Conservation (phyloP, 2,888 invertebrate genomes). For the Hirtodrosophila cameraria region DNA sequence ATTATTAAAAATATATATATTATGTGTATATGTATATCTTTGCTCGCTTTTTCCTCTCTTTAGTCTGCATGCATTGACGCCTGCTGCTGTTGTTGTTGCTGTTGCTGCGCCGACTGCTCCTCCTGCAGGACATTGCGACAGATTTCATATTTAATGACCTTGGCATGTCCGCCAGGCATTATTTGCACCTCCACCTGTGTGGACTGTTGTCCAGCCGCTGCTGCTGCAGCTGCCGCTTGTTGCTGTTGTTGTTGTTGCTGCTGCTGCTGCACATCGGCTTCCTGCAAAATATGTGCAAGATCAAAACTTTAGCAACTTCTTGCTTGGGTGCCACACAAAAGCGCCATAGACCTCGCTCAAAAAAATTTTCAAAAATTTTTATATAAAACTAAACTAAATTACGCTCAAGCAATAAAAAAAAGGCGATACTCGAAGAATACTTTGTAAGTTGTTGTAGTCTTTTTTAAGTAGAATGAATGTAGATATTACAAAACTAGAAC, state of each 20-base stretch:
- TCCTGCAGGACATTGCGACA: constrained; percentile 76
- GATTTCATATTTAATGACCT: constrained; percentile 79
- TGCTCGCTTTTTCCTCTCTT: background rate
- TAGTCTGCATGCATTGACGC: constrained; percentile 61
- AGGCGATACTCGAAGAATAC: constrained; percentile 13
- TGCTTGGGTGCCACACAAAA: background rate
- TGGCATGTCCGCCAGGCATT: constrained; percentile 66
- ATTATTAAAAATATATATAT: background rate
- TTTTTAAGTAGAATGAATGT: constrained; percentile 3
- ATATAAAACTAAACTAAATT: constrained; percentile 57
- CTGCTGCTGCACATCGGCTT: constrained; percentile 72
- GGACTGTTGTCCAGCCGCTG: constrained; percentile 66
- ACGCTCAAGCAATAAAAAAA: constrained; percentile 44
- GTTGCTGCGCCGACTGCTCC: constrained; percentile 71
- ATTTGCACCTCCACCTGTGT: constrained; percentile 82
- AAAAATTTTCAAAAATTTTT: constrained; percentile 5
- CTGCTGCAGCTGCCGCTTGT: constrained; percentile 70
- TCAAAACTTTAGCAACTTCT: constrained; percentile 44
- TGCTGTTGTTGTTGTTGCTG: constrained; percentile 81
- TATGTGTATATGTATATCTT: background rate
- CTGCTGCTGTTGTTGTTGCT: constrained; percentile 69
- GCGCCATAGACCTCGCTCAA: constrained; percentile 29
- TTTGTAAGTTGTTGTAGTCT: constrained; percentile 4
- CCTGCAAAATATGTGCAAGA: constrained; percentile 59
- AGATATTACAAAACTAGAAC: constrained; percentile 16